These are phyloP conservation scores for Orchesellides sinensis DNA, from an alignment of 2,888 invertebrate species.

Conservation along the genomic window DNA sequence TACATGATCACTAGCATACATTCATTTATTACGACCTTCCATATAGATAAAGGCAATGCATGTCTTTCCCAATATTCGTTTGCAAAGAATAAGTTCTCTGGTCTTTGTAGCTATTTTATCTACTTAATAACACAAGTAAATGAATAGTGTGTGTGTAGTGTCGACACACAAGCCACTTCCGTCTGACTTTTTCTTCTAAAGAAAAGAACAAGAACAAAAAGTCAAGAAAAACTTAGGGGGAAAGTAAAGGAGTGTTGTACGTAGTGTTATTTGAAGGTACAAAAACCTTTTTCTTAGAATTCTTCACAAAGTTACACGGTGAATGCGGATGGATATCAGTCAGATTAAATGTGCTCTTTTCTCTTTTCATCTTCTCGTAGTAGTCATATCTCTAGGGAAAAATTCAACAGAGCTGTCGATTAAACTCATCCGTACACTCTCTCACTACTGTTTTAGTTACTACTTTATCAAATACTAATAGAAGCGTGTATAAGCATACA, in stretches of 20 bases:
- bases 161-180: neutral
- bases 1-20: too few relatives aligned
- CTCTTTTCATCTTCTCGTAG: slow-evolving; percentile 13
- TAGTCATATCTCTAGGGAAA: slow-evolving; percentile 37
- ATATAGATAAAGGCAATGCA: too few relatives aligned
- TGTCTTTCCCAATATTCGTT: too few relatives aligned
- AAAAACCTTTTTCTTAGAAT: neutral
- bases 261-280: neutral
- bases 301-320: neutral
- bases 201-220: neutral
- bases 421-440: slow-evolving; percentile 16
- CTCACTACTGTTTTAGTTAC: neutral
- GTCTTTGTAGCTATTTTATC: neutral
- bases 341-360: slow-evolving; percentile 40
- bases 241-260: slow-evolving; percentile 27
- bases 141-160: neutral
- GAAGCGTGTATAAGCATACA: too few relatives aligned
- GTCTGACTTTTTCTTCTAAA: neutral
- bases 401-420: slow-evolving; percentile 45
- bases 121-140: slow-evolving; percentile 4
- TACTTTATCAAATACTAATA: too few relatives aligned
- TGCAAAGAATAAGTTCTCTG: too few relatives aligned
- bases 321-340: slow-evolving; percentile 25
- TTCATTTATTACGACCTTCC: too few relatives aligned
- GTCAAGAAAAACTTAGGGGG: slow-evolving; percentile 1